phyloP scores from a whole-genome alignment of 2,888 invertebrate species.

The Sminthurinus aureus region DNA sequence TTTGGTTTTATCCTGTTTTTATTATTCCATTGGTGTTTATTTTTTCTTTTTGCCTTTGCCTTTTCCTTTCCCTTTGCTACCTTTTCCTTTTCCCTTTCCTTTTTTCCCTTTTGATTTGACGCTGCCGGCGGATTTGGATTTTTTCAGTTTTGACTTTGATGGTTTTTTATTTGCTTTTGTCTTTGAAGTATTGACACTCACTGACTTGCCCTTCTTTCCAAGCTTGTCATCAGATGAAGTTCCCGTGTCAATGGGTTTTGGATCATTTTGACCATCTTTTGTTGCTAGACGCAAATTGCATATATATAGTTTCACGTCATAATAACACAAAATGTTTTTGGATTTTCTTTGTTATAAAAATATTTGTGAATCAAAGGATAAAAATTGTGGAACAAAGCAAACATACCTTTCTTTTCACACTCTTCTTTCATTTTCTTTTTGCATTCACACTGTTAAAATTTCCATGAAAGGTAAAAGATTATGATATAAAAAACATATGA shows the following conservation, averaged over 20 bases:
- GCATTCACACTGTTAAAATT: neutral
- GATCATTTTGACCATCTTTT: slow-evolving; percentile 11
- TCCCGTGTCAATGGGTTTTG: neutral
- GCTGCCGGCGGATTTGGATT: neutral
- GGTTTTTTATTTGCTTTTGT: neutral
- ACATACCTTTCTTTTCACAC: neutral
- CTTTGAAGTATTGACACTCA: neutral
- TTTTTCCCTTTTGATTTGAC: slow-evolving; percentile 5
- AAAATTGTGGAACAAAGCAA: too few species aligned
- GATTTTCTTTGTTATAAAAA: neutral
- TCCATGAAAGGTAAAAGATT: too few species aligned
- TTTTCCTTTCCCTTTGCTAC: neutral
- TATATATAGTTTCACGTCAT: neutral
- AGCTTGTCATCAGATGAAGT: neutral
- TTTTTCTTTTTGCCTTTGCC: neutral
- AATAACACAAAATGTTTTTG: neutral
- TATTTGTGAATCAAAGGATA: too few species aligned
- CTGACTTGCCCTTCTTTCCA: neutral
- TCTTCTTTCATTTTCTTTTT: neutral
- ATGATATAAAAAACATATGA: too few species aligned
- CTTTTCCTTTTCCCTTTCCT: neutral
- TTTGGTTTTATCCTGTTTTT: too few species aligned
- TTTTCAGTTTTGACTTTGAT: neutral
- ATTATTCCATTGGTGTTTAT: neutral
- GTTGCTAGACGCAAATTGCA: neutral